These are phyloP conservation scores for Plecotus auritus DNA, from an alignment of 2,113 vertebrate species.

Conservation along the genomic window DNA sequence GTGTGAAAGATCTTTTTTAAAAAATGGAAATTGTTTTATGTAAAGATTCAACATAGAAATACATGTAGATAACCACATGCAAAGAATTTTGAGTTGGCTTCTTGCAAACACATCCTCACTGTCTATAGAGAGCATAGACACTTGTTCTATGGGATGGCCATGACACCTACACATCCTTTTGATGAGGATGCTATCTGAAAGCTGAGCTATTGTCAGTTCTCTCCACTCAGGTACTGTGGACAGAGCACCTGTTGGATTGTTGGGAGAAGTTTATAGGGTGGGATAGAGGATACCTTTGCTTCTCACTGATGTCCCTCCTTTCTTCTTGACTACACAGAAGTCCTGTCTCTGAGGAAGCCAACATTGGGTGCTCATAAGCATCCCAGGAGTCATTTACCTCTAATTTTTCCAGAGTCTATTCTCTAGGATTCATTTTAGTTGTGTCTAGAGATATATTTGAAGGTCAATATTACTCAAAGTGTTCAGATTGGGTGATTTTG, in stretches of 20 bases:
- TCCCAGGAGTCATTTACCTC: background rate
- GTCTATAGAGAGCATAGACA: background rate
- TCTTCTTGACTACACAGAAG: background rate
- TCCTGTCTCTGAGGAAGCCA: background rate
- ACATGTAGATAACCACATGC: background rate
- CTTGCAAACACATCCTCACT: background rate
- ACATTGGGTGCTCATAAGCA: background rate
- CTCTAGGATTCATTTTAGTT: background rate
- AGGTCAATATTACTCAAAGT: background rate
- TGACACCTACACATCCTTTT: background rate
- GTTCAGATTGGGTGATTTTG: background rate
- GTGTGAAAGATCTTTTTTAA: background rate
- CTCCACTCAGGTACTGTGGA: background rate
- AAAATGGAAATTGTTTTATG: background rate
- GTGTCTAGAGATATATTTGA: background rate
- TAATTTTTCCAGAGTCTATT: background rate
- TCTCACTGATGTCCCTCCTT: background rate
- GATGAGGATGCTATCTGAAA: background rate
- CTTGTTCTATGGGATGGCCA: background rate
- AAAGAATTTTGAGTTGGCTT: background rate
- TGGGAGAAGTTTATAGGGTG: background rate
- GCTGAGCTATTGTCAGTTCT: background rate
- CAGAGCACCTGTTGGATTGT: background rate
- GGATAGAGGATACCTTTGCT: background rate
- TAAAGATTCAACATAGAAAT: background rate